These are phyloP conservation scores for Akabosia matsudoensis DNA, from an alignment of 1,140 invertebrate species.

Conservation along the genomic window DNA sequence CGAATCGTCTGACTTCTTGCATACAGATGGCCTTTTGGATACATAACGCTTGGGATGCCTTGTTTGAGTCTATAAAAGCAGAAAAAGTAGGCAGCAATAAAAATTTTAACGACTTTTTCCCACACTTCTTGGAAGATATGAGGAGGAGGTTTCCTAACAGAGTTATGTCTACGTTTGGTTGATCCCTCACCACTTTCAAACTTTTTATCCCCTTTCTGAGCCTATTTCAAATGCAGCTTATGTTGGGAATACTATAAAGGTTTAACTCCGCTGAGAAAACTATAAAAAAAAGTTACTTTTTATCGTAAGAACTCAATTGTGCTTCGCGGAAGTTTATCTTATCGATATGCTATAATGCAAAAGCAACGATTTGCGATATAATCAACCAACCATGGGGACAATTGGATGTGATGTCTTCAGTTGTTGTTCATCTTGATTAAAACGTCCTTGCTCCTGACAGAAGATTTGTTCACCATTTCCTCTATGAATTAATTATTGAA, in stretches of 20 bases:
- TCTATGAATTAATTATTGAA: too few relatives aligned
- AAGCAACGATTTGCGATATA: too few relatives aligned
- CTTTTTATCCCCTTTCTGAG: background rate
- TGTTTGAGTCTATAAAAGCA: constrained; percentile 19
- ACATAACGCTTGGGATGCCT: constrained; percentile 8
- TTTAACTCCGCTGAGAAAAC: background rate
- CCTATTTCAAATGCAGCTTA: background rate
- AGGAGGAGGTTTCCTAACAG: background rate
- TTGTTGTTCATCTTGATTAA: too few relatives aligned
- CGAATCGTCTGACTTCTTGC: constrained; percentile 4
- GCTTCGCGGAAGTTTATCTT: background rate
- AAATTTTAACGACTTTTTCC: constrained; percentile 21
- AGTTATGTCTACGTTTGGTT: background rate
- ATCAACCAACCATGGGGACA: too few relatives aligned
- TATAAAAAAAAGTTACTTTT: constrained; percentile 5
- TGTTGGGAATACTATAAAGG: background rate
- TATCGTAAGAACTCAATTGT: background rate
- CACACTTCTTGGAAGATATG: background rate
- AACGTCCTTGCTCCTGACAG: too few relatives aligned
- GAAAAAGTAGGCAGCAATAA: constrained; percentile 13
- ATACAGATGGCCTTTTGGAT: constrained; percentile 21
- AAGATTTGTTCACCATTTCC: too few relatives aligned
- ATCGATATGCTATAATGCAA: background rate
- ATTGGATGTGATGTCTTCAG: too few relatives aligned
- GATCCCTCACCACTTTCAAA: background rate